Evolutionary conservation across 2,113 vertebrate species (phyloP).

Genomic region (Mionectes macconnelli): DNA sequence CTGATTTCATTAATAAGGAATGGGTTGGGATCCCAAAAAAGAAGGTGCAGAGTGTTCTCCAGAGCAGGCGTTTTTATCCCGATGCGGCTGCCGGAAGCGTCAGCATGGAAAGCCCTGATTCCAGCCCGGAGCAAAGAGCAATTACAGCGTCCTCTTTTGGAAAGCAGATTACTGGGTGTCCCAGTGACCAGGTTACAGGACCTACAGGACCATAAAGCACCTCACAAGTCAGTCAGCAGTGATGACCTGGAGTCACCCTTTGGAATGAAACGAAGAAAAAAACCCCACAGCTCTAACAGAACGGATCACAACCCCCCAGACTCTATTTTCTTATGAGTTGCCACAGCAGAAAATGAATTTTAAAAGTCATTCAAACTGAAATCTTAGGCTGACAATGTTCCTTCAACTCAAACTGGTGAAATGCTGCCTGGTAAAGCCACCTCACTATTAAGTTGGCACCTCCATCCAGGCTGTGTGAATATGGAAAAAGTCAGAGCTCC

Average conservation of each 20-base stretch:
- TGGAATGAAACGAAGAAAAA: not conserved
- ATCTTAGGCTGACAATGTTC: not conserved
- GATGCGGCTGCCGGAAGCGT: rapidly evolving
- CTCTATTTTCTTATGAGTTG: not conserved
- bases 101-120: not conserved
- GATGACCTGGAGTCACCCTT: not conserved
- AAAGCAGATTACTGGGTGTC: not conserved
- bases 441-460: slow-evolving; percentile 47
- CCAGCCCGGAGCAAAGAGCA: not conserved
- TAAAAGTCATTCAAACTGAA: not conserved
- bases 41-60: not conserved
- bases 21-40: not conserved
- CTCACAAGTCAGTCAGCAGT: not conserved
- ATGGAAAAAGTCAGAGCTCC: not conserved
- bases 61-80: not conserved
- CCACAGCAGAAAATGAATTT: not conserved
- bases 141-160: not conserved
- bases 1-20: not conserved
- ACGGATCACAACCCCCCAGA: not conserved
- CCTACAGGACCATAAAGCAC: not conserved
- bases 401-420: not conserved
- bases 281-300: not conserved
- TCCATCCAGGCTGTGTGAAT: slow-evolving; percentile 2
- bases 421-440: slow-evolving; percentile 24
- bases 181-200: not conserved